Base-by-base conservation (phyloP, 2,113 vertebrate species). In the Nycticorax nycticorax region DNA sequence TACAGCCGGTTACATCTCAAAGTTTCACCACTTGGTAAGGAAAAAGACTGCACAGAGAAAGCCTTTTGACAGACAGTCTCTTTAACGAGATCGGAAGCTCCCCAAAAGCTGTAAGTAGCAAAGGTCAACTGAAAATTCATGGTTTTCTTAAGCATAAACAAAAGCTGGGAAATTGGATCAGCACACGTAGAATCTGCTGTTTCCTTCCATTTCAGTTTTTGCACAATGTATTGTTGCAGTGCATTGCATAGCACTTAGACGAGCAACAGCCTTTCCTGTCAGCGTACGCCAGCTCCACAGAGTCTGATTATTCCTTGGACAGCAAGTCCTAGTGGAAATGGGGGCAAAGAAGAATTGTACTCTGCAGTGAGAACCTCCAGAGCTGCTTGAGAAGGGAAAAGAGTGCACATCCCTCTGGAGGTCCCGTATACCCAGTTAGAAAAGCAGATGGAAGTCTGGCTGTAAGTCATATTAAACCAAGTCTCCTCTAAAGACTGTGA, bases 11-110 rank as follows among this genome's bases (percentile, higher is more conserved):
- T 93, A 91, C 93, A 95, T 80, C 92, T 80, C 86, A 27, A 35
- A 91, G 86, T 83, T 96, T 79, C 88, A 67, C 33, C 69, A 78
- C 93, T 66, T 8, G 60, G 68, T 88, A 81, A 76, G 75, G 86
- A 89, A 75, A 93, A 93, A 82, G 88, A n/a, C 27, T 19, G 47
- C 72, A 66, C 86, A 71, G 37, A 62, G 28, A 85, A 91, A 92
- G 76, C 59, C 83, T 90, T 89, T 27, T 96, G 97, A 97, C 85
- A 89, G 93, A 97, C 93, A 96, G 92, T 76, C 69, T 95, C 73
- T 94, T 91, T 96, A 97, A 97, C 72, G 21, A 47, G 95, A 86
- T n/a, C 28, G n/a, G 95, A 96, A 97, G 88, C 93, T 97, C 93
- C 85, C 85, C 86, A 77, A 95, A 96, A 72, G 33, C 91, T 86